Evolutionary conservation across 1,140 invertebrate species (phyloP), one percentile per base, ranked within the genome.

Genomic region (Diachasma alloeum): DNA sequence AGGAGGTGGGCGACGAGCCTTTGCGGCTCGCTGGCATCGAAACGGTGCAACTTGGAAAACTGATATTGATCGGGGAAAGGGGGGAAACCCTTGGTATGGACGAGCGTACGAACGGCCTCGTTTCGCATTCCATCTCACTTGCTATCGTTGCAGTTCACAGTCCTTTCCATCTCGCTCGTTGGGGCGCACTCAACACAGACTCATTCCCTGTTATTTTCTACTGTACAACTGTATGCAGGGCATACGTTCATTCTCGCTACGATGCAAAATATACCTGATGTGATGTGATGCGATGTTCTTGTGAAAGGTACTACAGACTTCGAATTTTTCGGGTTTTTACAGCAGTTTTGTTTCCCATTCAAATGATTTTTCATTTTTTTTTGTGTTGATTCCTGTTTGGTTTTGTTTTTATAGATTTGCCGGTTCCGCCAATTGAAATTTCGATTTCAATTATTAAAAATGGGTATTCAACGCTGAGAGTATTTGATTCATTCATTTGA

Each of bases 1-100:
- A 9, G n/a, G n/a, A 13, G 15, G 48, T n/a, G 48, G 48, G 15
- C 9, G 48, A 4, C 17, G 17, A 22, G 67, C 67, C 68, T 76
- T 76, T 73, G 72, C 53, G 78, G 72, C 78, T 79, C 74, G 76
- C 72, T 79, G 72, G 78, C 77, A 77, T 79, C 75, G 78, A 77
- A 79, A 77, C 75, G 75, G 75, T 77, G 78, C 74, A 79, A 79
- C 72, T 79, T 76, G 78, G 75, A 79, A 79, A 79, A 79, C 78
- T 77, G 78, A 79, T 79, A 79, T 79, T 79, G 78, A 79, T 79
- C 78, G 78, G 75, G 75, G 63, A 70, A 67, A 63, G 74, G 42
- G 46, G 72, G 63, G 37, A 53, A 63, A 68, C 22, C 63, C 67
- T 53, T 42, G 44, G 37, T 36, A 39, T 42, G 48, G 24, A 67